Evolutionary conservation across 2,113 vertebrate genomes (phyloP).

Genomic region (Etia nguti): DNA sequence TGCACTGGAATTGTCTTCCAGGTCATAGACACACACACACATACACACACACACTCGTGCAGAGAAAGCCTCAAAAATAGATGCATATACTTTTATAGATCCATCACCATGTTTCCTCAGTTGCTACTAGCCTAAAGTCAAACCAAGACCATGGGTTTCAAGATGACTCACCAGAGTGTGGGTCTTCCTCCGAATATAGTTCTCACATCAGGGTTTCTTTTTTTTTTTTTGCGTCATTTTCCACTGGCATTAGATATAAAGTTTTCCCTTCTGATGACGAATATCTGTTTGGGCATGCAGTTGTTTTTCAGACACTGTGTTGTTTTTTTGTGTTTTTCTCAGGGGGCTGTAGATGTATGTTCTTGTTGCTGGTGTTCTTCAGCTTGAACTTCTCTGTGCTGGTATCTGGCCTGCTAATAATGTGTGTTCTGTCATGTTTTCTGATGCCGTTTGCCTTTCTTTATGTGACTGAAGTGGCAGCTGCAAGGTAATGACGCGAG

Average conservation of each 20-base stretch:
- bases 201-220: not conserved
- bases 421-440: conserved; percentile 7
- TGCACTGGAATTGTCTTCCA: not conserved
- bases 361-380: not conserved
- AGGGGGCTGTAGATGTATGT: conserved; percentile 34
- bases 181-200: not conserved
- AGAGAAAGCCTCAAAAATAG: not conserved
- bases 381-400: conserved; percentile 8
- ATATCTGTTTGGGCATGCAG: not conserved
- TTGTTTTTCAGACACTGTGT: not conserved
- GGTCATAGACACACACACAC: not conserved
- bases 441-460: not conserved
- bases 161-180: conserved; percentile 39
- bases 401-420: not conserved
- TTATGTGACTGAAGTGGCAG: not conserved
- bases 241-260: not conserved
- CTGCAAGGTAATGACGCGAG: not conserved
- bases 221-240: not conserved
- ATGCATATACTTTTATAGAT: conserved; percentile 30
- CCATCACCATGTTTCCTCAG: not conserved
- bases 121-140: conserved; percentile 21
- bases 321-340: conserved; percentile 4
- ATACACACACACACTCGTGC: not conserved
- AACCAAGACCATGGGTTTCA: not conserved
- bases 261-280: not conserved